These are phyloP conservation scores for Apodemia hepburni DNA, from an alignment of 2,888 invertebrate genomes.

Conservation along the genomic window DNA sequence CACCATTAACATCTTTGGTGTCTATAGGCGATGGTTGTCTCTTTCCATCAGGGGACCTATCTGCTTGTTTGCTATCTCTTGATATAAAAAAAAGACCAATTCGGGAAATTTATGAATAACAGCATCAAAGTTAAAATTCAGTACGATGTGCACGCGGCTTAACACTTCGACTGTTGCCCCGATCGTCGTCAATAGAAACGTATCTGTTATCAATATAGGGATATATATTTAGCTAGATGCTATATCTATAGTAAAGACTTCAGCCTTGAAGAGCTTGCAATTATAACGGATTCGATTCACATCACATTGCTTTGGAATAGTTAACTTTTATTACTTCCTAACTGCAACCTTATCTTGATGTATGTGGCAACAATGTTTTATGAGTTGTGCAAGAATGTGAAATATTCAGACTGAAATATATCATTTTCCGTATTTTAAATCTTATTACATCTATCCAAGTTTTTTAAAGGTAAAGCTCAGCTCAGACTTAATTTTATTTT, in stretches of 20 bases:
- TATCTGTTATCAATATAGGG: constrained; percentile 77
- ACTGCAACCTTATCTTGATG: constrained; percentile 27
- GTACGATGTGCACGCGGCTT: constrained; percentile 6
- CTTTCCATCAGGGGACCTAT: too few species aligned
- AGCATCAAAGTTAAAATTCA: not conserved
- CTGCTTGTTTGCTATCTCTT: too few species aligned
- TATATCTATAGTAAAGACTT: constrained; percentile 51
- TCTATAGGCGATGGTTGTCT: too few species aligned
- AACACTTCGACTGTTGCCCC: constrained; percentile 62
- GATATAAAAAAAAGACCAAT: too few species aligned
- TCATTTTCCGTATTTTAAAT: constrained; percentile 30
- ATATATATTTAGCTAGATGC: constrained; percentile 51
- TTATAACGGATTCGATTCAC: constrained; percentile 8
- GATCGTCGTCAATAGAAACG: constrained; percentile 37
- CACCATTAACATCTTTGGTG: too few species aligned
- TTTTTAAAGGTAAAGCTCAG: too few species aligned
- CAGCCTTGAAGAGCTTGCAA: constrained; percentile 32
- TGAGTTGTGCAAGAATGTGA: constrained; percentile 28
- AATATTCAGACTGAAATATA: constrained; percentile 30
- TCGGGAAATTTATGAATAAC: too few species aligned
- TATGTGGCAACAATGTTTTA: constrained; percentile 22
- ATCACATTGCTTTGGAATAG: constrained; percentile 27
- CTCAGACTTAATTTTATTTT: too few species aligned
- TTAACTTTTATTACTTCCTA: constrained; percentile 34
- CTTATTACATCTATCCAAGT: too few species aligned